Percentiles rank a stretch among this genome's conserved stretches.
phyloP scores from a whole-genome alignment of 2,888 invertebrate genomes.

The Gastracanthus pulcherrimus region DNA sequence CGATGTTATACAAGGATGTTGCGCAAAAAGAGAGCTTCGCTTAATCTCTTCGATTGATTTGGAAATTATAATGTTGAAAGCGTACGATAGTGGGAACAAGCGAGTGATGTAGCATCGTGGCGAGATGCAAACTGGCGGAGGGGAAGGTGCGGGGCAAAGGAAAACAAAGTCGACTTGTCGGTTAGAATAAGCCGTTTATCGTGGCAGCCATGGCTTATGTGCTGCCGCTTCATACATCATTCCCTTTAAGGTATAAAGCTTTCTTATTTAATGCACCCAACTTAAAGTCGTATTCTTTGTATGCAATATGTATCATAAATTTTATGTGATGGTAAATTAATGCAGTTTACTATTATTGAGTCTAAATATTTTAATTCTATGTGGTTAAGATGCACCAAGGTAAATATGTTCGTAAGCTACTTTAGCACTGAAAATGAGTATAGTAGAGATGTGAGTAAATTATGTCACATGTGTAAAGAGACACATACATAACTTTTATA shows the following conservation, averaged over 20 bases:
- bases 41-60: conserved; percentile 30
- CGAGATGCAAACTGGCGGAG: background rate
- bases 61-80: conserved; percentile 10
- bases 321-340: no score
- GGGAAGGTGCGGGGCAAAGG: conserved; percentile 14
- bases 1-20: background rate
- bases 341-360: no score
- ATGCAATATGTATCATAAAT: no score
- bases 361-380: no score
- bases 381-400: no score
- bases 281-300: no score
- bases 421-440: no score
- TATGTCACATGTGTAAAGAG: no score
- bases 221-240: conserved; percentile 20
- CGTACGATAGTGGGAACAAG: conserved; percentile 13
- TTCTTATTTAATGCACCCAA: conserved; percentile 22
- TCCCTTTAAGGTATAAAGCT: conserved; percentile 35
- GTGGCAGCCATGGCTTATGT: conserved; percentile 40
- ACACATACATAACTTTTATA: no score
- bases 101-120: conserved; percentile 18
- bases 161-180: conserved; percentile 53
- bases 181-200: conserved; percentile 55
- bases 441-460: no score
- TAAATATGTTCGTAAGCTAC: no score
- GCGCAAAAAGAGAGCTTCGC: background rate